Evolutionary conservation across 2,797 vertebrate genomes (phyloP).

Genomic region (Malacoctenus gilli): DNA sequence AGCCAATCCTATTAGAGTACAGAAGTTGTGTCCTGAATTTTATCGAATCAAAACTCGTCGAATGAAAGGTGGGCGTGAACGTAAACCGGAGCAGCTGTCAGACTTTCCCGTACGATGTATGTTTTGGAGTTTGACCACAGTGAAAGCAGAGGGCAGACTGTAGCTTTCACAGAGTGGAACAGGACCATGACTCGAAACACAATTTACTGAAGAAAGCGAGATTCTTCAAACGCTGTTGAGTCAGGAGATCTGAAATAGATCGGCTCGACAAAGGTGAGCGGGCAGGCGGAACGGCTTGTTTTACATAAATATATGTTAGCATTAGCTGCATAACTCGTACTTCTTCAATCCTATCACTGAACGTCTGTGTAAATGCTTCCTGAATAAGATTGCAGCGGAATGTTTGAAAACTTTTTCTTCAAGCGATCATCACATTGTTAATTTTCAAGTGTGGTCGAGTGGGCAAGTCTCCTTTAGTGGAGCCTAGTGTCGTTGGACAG

Average conservation of each 20-base stretch:
- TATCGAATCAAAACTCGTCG: fast-evolving
- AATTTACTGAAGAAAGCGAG: not conserved
- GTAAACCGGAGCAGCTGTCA: conserved; percentile 33
- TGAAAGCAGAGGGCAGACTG: not conserved
- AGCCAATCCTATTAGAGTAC: no score
- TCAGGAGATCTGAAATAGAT: conserved; percentile 18
- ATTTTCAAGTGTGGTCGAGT: no score
- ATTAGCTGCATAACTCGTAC: conserved; percentile 59
- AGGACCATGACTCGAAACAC: conserved; percentile 51
- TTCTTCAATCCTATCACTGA: no score
- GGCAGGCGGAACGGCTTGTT: not conserved
- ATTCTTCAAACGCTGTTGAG: conserved; percentile 10
- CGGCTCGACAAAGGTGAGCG: conserved; percentile 67
- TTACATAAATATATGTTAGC: conserved; percentile 40
- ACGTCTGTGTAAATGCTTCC: no score
- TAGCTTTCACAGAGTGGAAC: conserved; percentile 6
- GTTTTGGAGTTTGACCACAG: conserved; percentile 50
- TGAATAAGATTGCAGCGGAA: no score
- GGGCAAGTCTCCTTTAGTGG: no score
- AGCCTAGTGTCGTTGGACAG: not conserved
- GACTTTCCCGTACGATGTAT: conserved; percentile 2
- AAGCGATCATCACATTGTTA: no score
- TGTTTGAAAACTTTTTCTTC: no score
- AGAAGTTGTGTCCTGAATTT: no score
- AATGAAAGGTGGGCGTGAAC: conserved; percentile 43